A percentile compares a stretch with the other conserved stretches of the same genome.
phyloP scores from a whole-genome alignment of 1,140 invertebrate genomes.

The Samia ricini region DNA sequence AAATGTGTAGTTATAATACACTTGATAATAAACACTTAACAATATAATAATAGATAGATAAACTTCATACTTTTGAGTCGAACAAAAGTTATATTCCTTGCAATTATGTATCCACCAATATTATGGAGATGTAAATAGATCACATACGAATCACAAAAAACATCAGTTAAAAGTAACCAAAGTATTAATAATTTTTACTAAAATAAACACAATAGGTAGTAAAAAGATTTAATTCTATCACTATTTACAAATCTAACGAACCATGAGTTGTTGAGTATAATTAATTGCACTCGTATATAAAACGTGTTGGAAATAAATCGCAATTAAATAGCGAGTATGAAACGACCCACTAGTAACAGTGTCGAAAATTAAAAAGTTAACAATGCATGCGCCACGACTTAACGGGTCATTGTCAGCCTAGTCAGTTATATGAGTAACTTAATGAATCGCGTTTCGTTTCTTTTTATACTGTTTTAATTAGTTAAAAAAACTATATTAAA shows the following conservation, averaged over 20 bases:
- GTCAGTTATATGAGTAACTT: neutral
- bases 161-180: neutral
- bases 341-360: constrained; percentile 25
- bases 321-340: neutral
- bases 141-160: neutral
- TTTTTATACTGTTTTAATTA: neutral
- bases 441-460: neutral
- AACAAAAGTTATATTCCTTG: too few species aligned
- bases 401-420: constrained; percentile 48
- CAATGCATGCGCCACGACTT: constrained; percentile 34
- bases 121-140: constrained; percentile 8
- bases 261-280: neutral
- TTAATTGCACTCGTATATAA: neutral
- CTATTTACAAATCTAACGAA: neutral
- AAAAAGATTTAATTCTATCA: neutral
- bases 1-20: too few species aligned
- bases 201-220: neutral
- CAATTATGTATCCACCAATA: too few species aligned
- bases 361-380: constrained; percentile 46
- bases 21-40: too few species aligned
- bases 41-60: too few species aligned
- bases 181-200: neutral
- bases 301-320: neutral
- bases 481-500: too few species aligned
- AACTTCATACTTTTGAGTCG: too few species aligned